Evolutionary conservation across 2,113 vertebrate species (phyloP).

Genomic region (Bufo gargarizans): DNA sequence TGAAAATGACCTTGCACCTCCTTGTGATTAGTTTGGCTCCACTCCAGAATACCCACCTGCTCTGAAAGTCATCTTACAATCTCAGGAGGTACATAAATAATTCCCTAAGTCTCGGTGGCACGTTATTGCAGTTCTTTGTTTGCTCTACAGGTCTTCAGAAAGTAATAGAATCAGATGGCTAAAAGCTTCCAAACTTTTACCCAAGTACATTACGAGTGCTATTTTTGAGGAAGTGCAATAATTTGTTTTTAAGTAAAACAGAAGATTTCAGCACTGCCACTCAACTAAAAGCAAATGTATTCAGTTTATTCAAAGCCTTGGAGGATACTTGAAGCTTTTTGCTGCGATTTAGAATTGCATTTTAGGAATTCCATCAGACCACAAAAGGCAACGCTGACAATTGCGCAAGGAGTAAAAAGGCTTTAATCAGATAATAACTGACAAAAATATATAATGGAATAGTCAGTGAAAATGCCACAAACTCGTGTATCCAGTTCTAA

Average conservation of each 20-base stretch:
- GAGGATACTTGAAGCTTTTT: slow-evolving; percentile 2
- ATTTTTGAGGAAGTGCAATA: slow-evolving; percentile 13
- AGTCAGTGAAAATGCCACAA: slow-evolving; percentile 17
- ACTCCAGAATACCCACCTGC: slow-evolving; percentile 57
- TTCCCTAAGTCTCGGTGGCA: slow-evolving; percentile 47
- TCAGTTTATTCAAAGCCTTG: slow-evolving; percentile 15
- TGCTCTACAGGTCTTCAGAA: slow-evolving; percentile 34
- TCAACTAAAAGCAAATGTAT: slow-evolving; percentile 27
- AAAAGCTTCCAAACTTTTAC: slow-evolving; percentile 45
- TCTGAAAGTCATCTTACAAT: slow-evolving; percentile 58
- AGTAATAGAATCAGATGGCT: slow-evolving; percentile 49
- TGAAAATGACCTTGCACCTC: slow-evolving; percentile 58
- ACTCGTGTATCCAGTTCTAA: slow-evolving; percentile 3
- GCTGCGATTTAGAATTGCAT: slow-evolving; percentile 21
- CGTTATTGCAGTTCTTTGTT: slow-evolving; percentile 52
- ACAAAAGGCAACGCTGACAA: slow-evolving; percentile 6
- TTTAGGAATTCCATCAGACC: slow-evolving; percentile 33
- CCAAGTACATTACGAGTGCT: slow-evolving; percentile 47
- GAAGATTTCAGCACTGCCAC: neutral
- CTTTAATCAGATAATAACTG: slow-evolving; percentile 37
- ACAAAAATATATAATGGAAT: slow-evolving; percentile 18
- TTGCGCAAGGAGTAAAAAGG: neutral
- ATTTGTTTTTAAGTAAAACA: slow-evolving; percentile 39
- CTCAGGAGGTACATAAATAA: slow-evolving; percentile 57
- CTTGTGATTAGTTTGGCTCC: slow-evolving; percentile 56